Evolutionary conservation across 30 jellyfish, hydroid and myxozoan species (phyloP).

Genomic region (Mastigias papua): DNA sequence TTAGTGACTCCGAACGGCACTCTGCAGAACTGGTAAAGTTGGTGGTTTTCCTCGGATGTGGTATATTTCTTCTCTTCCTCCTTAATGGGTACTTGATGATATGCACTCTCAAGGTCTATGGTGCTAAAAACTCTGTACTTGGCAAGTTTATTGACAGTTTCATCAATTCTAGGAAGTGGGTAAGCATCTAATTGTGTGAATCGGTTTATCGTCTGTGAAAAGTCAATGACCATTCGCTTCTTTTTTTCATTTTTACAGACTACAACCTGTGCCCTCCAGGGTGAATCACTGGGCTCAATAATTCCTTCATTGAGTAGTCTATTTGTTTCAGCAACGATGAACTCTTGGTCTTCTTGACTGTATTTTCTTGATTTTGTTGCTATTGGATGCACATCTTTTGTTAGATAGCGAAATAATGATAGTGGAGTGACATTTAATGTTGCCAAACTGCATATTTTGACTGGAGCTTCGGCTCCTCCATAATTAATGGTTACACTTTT

Average conservation of each 20-base stretch:
- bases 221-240: constrained; percentile 47
- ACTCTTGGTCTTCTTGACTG: constrained; percentile 56
- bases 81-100: constrained; percentile 46
- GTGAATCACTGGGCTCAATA: constrained; percentile 76
- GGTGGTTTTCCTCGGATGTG: too few relatives aligned
- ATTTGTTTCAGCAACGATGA: constrained; percentile 55
- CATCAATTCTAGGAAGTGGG: constrained; percentile 60
- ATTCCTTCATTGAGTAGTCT: constrained; percentile 68
- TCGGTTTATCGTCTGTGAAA: constrained; percentile 44
- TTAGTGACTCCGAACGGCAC: too few relatives aligned
- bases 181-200: constrained; percentile 62
- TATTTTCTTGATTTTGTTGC: constrained; percentile 71
- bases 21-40: too few relatives aligned
- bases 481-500: constrained; percentile 47
- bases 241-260: background rate
- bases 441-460: constrained; percentile 34
- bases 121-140: constrained; percentile 68
- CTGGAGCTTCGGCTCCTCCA: constrained; percentile 60
- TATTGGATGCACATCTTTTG: constrained; percentile 60
- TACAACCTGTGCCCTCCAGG: constrained; percentile 80
- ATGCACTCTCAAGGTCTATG: constrained; percentile 55
- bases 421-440: constrained; percentile 58
- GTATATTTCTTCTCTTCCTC: constrained; percentile 20
- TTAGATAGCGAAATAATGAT: constrained; percentile 54
- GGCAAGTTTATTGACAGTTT: constrained; percentile 49